Conservation (phyloP, 2,113 vertebrate genomes). For the Callorhinus ursinus region DNA sequence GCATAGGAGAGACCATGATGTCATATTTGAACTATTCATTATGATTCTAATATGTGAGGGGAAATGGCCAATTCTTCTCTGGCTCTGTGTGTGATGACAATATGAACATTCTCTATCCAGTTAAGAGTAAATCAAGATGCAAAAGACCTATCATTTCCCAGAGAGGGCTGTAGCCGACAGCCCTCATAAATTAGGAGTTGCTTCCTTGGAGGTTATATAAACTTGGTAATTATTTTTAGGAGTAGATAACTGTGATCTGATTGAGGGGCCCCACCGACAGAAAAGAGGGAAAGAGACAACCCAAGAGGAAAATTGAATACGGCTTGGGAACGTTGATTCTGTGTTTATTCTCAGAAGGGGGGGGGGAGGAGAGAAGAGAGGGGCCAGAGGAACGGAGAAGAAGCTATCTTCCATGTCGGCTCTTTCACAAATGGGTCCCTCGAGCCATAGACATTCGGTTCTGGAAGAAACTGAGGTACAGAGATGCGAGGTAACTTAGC, state of each 20-base stretch:
- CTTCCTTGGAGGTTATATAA: not conserved
- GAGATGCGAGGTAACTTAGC: not conserved
- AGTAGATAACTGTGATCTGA: slow-evolving; percentile 12
- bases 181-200: slow-evolving; percentile 20
- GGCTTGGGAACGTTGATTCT: not conserved
- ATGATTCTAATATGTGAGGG: slow-evolving; percentile 66
- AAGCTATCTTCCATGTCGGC: accelerated
- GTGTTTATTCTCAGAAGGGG: not conserved
- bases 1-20: slow-evolving; percentile 60
- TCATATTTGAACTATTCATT: slow-evolving; percentile 75
- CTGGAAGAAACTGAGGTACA: not conserved
- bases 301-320: not conserved
- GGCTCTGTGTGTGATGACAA: slow-evolving; percentile 28
- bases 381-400: accelerated
- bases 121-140: slow-evolving; percentile 54
- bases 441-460: not conserved
- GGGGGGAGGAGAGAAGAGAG: not conserved
- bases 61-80: slow-evolving; percentile 61
- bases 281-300: not conserved
- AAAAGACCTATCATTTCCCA: slow-evolving; percentile 54
- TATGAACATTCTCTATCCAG: slow-evolving; percentile 51
- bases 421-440: not conserved
- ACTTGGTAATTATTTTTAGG: slow-evolving; percentile 54
- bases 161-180: slow-evolving; percentile 19
- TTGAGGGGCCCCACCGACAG: not conserved